phyloP scores from a whole-genome alignment of 2,113 vertebrate genomes.

The Sinocyclocheilus grahami region DNA sequence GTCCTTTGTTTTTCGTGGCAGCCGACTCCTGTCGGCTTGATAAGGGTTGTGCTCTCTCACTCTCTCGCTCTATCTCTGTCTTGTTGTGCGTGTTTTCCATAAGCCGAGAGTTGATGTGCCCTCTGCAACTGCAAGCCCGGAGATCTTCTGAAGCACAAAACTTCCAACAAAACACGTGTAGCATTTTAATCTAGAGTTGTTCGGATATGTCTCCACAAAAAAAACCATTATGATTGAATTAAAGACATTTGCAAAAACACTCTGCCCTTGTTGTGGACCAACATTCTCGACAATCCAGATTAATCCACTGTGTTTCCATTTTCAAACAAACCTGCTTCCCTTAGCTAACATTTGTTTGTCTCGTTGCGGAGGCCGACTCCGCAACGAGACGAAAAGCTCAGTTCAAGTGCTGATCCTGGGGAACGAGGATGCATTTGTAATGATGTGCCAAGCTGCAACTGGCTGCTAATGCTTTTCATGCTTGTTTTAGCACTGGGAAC shows the following conservation, averaged over 20 bases:
- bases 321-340: constrained; percentile 37
- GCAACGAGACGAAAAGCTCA: constrained; percentile 25
- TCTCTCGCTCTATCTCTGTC: background rate
- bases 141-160: background rate
- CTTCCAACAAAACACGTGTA: background rate
- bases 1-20: constrained; percentile 69
- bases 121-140: background rate
- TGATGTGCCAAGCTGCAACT: constrained; percentile 60
- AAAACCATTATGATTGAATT: background rate
- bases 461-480: constrained; percentile 74
- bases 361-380: constrained; percentile 12
- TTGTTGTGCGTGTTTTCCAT: constrained; percentile 31
- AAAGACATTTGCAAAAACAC: background rate
- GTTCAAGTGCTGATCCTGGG: constrained; percentile 34
- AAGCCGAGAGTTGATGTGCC: constrained; percentile 5
- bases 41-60: constrained; percentile 54
- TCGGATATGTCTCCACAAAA: background rate
- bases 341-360: constrained; percentile 58
- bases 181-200: background rate
- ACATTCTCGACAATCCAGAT: constrained; percentile 26
- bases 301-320: constrained; percentile 40
- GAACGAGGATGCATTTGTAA: constrained; percentile 66
- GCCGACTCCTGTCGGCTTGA: constrained; percentile 60
- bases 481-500: constrained; percentile 75
- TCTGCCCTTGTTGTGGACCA: background rate